phyloP scores from a whole-genome alignment of 2,888 invertebrate species.

The Lithophane semibrunnea region DNA sequence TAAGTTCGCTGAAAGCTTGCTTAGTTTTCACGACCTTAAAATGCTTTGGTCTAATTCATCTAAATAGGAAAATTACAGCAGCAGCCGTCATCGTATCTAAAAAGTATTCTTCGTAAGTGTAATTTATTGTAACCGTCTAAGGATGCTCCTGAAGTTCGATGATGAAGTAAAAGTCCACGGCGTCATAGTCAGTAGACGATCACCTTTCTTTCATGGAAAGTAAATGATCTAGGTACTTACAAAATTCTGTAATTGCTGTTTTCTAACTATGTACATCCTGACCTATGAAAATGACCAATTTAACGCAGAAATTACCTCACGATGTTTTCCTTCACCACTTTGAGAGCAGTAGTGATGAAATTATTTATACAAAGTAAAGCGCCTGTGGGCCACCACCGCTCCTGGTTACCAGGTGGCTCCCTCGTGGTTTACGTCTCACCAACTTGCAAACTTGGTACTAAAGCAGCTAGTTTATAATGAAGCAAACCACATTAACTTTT shows the following conservation, averaged over 20 bases:
- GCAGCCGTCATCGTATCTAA: background rate
- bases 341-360: too few species aligned
- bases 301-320: background rate
- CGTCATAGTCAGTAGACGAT: background rate
- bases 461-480: conserved; percentile 9
- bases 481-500: background rate
- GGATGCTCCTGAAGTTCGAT: background rate
- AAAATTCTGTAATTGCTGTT: background rate
- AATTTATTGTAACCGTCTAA: background rate
- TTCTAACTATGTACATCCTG: background rate
- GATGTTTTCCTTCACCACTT: too few species aligned
- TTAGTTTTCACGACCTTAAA: background rate
- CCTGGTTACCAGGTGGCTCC: too few species aligned
- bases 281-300: background rate
- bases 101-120: background rate
- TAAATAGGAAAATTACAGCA: background rate
- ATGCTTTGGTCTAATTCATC: background rate
- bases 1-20: conserved; percentile 19
- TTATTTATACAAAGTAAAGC: too few species aligned
- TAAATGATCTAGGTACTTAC: background rate
- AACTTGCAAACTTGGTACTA: background rate
- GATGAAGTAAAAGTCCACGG: background rate
- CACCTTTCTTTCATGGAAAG: background rate
- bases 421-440: background rate
- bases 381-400: too few species aligned